Evolutionary conservation across 2,888 invertebrate genomes (phyloP).

Genomic region (Tinea pellionella): DNA sequence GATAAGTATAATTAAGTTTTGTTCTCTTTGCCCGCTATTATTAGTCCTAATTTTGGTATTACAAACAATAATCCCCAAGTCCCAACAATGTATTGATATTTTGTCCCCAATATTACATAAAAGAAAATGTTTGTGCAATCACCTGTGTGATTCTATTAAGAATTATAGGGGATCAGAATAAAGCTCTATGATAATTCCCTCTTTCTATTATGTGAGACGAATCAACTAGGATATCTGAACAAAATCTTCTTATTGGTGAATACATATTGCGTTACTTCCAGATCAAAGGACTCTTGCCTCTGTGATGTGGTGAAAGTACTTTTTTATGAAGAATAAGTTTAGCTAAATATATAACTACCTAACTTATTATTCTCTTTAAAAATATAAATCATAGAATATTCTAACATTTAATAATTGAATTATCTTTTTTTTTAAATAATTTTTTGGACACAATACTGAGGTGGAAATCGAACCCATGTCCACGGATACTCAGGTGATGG

Average conservation of each 20-base stretch:
- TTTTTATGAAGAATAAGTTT: not conserved
- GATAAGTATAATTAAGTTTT: no score
- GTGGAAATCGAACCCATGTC: no score
- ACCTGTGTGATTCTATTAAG: constrained; percentile 62
- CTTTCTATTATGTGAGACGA: constrained; percentile 14
- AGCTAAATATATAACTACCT: no score
- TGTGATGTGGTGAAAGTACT: not conserved
- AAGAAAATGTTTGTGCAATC: constrained; percentile 33
- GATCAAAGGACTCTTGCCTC: not conserved
- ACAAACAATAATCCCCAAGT: not conserved
- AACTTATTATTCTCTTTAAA: no score
- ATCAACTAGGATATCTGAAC: constrained; percentile 1
- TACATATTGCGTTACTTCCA: not conserved
- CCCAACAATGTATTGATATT: not conserved
- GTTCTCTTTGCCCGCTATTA: no score
- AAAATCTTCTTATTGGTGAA: constrained; percentile 11
- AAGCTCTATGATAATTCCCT: constrained; percentile 23
- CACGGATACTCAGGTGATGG: no score
- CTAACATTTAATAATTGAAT: no score
- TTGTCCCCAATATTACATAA: not conserved
- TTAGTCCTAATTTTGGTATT: not conserved
- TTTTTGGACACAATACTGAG: no score
- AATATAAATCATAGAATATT: no score
- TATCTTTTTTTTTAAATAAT: no score
- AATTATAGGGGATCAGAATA: constrained; percentile 46